phyloP scores from a whole-genome alignment of 2,888 invertebrate genomes.

The Oscheius onirici region DNA sequence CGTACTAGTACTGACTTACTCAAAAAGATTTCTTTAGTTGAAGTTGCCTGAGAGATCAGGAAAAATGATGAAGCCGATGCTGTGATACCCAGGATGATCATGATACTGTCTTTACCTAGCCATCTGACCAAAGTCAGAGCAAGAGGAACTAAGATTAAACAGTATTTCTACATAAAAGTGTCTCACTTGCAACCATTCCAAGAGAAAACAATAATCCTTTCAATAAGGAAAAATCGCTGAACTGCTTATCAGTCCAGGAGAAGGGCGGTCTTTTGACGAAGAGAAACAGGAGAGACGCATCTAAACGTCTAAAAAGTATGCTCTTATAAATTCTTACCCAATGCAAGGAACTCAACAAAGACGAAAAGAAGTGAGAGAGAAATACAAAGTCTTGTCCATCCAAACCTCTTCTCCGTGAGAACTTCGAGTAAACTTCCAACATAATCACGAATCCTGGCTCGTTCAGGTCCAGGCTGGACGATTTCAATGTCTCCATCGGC shows the following conservation, averaged over 20 bases:
- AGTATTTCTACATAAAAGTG: neutral
- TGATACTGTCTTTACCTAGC: conserved; percentile 62
- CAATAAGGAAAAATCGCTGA: conserved; percentile 50
- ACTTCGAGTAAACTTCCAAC: conserved; percentile 42
- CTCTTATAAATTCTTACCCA: conserved; percentile 51
- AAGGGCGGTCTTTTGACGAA: conserved; percentile 64
- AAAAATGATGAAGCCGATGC: conserved; percentile 47
- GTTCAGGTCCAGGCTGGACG: conserved; percentile 16
- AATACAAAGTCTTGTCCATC: conserved; percentile 64
- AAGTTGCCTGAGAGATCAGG: conserved; percentile 55
- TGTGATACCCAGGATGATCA: conserved; percentile 55
- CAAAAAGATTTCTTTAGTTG: conserved; percentile 55
- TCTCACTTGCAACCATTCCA: conserved; percentile 52
- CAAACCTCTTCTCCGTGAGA: conserved; percentile 50
- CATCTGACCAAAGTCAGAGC: conserved; percentile 43
- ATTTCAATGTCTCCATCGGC: conserved; percentile 2
- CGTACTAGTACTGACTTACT: conserved; percentile 39
- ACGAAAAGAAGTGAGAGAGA: conserved; percentile 59
- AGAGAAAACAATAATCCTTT: conserved; percentile 39
- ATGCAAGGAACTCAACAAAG: conserved; percentile 63
- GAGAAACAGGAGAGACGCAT: conserved; percentile 54
- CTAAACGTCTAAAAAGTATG: conserved; percentile 44
- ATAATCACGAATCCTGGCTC: neutral
- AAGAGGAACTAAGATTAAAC: conserved; percentile 46
- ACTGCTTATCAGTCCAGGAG: conserved; percentile 61